Conservation (phyloP, 92 coral and sea anemone genomes). For the Hydrozoanthus gracilis region DNA sequence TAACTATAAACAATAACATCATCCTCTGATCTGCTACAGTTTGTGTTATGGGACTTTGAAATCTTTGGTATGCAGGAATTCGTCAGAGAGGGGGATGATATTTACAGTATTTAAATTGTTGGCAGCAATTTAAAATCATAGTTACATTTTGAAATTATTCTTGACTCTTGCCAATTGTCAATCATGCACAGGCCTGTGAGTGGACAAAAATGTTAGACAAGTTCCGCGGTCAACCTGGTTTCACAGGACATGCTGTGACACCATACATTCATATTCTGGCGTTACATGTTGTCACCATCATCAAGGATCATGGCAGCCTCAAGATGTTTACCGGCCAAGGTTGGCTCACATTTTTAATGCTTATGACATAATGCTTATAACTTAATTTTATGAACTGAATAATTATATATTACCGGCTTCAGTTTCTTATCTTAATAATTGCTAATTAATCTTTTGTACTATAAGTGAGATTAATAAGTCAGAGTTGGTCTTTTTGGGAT, state of each 20-base stretch:
- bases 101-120: background rate
- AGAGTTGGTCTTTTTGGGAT: background rate
- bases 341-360: background rate
- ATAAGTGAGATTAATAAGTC: background rate
- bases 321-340: conserved; percentile 29
- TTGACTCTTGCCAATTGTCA: background rate
- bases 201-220: background rate
- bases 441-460: background rate
- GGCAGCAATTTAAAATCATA: background rate
- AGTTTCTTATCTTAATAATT: background rate
- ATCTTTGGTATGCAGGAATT: background rate
- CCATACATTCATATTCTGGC: conserved; percentile 4
- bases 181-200: background rate
- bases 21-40: background rate
- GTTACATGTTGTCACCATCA: background rate
- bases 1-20: too few relatives aligned
- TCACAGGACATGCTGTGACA: background rate
- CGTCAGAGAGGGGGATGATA: background rate
- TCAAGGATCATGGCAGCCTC: background rate
- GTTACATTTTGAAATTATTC: background rate
- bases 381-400: background rate
- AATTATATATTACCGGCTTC: background rate
- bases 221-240: conserved; percentile 1
- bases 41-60: background rate
- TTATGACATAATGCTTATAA: background rate